phyloP scores from a whole-genome alignment of 2,797 vertebrate species.

The Perodicticus potto region DNA sequence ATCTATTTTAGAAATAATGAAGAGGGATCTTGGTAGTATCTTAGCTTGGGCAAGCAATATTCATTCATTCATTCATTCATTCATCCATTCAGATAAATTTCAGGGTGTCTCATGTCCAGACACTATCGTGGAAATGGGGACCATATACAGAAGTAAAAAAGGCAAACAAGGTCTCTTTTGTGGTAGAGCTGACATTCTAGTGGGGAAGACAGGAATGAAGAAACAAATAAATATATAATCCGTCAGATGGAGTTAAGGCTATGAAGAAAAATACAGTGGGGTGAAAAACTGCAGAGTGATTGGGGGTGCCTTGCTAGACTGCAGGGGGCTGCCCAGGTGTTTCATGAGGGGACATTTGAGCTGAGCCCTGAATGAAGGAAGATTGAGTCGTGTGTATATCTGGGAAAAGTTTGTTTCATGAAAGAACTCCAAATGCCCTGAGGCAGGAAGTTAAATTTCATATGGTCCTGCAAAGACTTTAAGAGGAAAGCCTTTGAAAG shows the following conservation, averaged over 20 bases:
- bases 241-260: background rate
- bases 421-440: background rate
- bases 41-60: background rate
- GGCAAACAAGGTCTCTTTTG: background rate
- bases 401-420: background rate
- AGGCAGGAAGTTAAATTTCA: background rate
- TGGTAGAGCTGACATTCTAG: background rate
- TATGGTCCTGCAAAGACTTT: background rate
- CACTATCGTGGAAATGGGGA: background rate
- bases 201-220: background rate
- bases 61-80: background rate
- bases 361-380: background rate
- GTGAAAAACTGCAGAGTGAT: background rate
- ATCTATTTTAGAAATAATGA: background rate
- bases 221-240: background rate
- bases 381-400: background rate
- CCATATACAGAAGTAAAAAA: background rate
- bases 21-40: background rate
- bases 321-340: background rate
- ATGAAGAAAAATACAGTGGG: background rate
- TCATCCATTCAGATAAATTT: background rate
- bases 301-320: background rate
- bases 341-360: background rate
- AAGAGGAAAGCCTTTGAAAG: background rate
- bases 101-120: background rate